phyloP scores from a whole-genome alignment of 2,888 invertebrate genomes.

The Sisyra nigra region DNA sequence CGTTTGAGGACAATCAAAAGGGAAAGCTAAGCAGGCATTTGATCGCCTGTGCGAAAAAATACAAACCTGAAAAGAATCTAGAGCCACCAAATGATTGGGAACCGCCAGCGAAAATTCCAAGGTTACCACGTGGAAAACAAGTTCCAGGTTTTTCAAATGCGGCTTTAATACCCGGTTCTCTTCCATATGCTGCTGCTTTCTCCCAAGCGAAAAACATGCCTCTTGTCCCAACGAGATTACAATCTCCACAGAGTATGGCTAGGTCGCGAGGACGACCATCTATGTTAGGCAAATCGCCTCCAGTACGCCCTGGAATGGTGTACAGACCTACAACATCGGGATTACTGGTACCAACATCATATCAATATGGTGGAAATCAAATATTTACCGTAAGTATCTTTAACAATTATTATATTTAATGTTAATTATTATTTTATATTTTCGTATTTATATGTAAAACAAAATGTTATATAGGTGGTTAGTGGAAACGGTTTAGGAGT shows the following conservation, averaged over 20 bases:
- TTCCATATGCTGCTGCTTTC: constrained; percentile 31
- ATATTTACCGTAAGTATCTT: constrained; percentile 40
- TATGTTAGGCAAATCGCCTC: constrained; percentile 14
- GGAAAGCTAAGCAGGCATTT: constrained; percentile 79
- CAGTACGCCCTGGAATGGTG: constrained; percentile 36
- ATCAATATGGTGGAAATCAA: constrained; percentile 42
- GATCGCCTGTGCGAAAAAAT: constrained; percentile 76
- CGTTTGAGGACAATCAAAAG: constrained; percentile 87
- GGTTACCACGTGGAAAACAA: constrained; percentile 34
- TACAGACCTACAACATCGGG: constrained; percentile 45
- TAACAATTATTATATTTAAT: constrained; percentile 1
- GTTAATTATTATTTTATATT: constrained; percentile 1
- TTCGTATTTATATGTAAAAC: neutral
- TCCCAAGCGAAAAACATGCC: constrained; percentile 28
- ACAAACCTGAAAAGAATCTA: constrained; percentile 72
- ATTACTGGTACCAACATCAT: constrained; percentile 39
- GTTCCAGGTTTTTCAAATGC: constrained; percentile 9
- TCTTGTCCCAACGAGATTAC: constrained; percentile 25
- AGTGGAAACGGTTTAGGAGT: constrained; percentile 27
- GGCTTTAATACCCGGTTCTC: constrained; percentile 19
- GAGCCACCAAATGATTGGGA: constrained; percentile 84
- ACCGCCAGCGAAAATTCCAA: constrained; percentile 84
- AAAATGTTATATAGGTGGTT: constrained; percentile 33
- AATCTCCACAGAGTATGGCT: constrained; percentile 16
- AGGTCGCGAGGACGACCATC: constrained; percentile 25